These are phyloP conservation scores for Natrix natrix DNA, from an alignment of 2,797 vertebrate genomes.

Conservation along the genomic window DNA sequence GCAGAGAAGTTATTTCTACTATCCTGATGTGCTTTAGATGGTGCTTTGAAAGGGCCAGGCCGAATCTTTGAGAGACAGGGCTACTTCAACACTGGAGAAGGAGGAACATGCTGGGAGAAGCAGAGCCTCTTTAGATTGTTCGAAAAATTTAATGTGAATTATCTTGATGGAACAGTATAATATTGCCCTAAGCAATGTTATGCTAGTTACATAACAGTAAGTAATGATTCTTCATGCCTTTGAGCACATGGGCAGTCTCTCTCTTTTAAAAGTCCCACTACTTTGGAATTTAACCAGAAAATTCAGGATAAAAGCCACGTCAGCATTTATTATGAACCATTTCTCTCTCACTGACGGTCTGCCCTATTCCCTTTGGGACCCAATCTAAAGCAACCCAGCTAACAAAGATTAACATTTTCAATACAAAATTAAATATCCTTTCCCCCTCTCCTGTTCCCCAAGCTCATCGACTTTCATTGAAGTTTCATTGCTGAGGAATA, in stretches of 20 bases:
- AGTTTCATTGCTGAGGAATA: constrained; percentile 1
- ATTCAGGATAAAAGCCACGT: constrained; percentile 41
- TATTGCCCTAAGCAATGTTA: background rate
- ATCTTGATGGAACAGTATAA: background rate
- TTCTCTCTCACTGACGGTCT: constrained; percentile 14
- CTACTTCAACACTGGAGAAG: background rate
- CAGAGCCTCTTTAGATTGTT: background rate
- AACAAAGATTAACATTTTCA: constrained; percentile 44
- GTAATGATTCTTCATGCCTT: background rate
- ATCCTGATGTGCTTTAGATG: background rate
- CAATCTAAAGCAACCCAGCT: constrained; percentile 24
- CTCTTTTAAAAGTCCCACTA: constrained; percentile 3
- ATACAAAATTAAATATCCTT: constrained; percentile 25
- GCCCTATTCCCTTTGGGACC: constrained; percentile 48
- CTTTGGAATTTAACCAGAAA: constrained; percentile 23
- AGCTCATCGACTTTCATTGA: background rate
- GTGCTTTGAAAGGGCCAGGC: background rate
- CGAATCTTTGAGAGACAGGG: background rate
- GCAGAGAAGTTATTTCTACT: background rate
- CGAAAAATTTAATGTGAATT: background rate
- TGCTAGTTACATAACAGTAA: background rate
- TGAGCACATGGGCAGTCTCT: fast-evolving
- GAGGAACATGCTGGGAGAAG: background rate
- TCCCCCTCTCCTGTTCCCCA: background rate
- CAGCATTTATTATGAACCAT: constrained; percentile 32